A percentile compares a stretch with the other conserved stretches of the same genome.
These are phyloP conservation scores for Genyomyrus donnyi DNA, from an alignment of 2,113 vertebrate genomes.

Conservation along the genomic window DNA sequence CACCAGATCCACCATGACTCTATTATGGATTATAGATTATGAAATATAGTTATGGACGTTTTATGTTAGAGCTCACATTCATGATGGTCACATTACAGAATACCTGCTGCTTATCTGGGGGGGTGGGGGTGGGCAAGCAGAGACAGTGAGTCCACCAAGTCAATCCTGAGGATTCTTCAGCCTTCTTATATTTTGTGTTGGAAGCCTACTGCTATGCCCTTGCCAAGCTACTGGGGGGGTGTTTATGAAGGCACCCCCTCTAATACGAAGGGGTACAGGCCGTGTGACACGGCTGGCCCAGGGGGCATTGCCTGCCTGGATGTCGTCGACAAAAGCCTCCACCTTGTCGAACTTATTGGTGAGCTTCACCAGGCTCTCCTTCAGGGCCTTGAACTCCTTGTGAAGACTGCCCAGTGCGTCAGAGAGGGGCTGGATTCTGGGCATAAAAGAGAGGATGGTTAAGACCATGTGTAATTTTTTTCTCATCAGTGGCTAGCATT, in stretches of 20 bases:
- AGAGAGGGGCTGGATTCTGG: constrained; percentile 70
- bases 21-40: background rate
- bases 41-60: background rate
- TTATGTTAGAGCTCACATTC: background rate
- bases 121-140: background rate
- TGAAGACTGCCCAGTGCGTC: constrained; percentile 71
- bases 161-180: constrained; percentile 24
- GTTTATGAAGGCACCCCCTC: constrained; percentile 22
- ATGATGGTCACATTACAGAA: background rate
- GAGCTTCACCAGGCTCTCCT: constrained; percentile 65
- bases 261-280: constrained; percentile 10
- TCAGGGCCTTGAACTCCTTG: constrained; percentile 67
- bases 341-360: constrained; percentile 60
- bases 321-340: constrained; percentile 65
- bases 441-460: background rate
- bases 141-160: background rate
- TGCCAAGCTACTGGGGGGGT: constrained; percentile 9
- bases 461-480: background rate
- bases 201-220: background rate
- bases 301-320: constrained; percentile 45
- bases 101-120: background rate
- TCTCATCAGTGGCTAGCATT: background rate
- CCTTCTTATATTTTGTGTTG: constrained; percentile 33
- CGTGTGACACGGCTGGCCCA: constrained; percentile 18
- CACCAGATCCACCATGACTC: background rate